Evolutionary conservation across 2,797 vertebrate species (phyloP), one percentile per base, ranked within the genome.

Genomic region (Tokudaia muenninki): DNA sequence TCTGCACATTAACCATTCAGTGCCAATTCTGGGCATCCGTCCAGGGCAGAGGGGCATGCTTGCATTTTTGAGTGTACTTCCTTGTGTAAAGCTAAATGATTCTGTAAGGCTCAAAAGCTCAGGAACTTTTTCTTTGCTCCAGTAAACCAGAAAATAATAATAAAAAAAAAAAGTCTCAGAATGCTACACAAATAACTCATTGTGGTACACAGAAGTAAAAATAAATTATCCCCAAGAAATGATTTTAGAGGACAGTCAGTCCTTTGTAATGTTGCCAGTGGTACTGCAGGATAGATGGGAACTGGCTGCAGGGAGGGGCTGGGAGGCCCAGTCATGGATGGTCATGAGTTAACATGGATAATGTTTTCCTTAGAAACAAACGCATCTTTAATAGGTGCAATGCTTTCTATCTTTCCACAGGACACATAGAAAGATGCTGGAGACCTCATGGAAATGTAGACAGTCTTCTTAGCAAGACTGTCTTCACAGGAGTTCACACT

Each of bases 141-240:
- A 84, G 77, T 34, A 81, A 84, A 37, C 2, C 57, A 89, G 57
- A 94, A 92, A 84, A 96, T 63, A 29, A 41, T 93, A 41, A 41
- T 41, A 41, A 90, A 83, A 96, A 52, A 31, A 41, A 91, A 82
- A 82, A 63, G 84, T 34, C 9, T 47, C 21, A 75, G 52, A 82
- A 34, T 41, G 59, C 44, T 50, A 93, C 21, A 78, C 41, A 86
- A 78, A 86, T 52, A 84, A 57, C 44, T 81, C 52, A 79, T 14
- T 22, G 57, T n/a, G 44, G 44, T 75, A 41, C 67, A 0, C 59
- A 82, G 81, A 95, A 84, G n/a, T 70, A 94, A 91, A 67, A 82
- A 67, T 65, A 63, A 65, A 37, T 57, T 37, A 52, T 4, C 16
- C 16, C 44, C 19, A 26, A 10, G 50, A 77, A 93, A 50, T 88